Percentiles rank a stretch among this genome's conserved stretches.
Evolutionary conservation across 2,113 vertebrate species (phyloP).

Genomic region (Rallus limicola): DNA sequence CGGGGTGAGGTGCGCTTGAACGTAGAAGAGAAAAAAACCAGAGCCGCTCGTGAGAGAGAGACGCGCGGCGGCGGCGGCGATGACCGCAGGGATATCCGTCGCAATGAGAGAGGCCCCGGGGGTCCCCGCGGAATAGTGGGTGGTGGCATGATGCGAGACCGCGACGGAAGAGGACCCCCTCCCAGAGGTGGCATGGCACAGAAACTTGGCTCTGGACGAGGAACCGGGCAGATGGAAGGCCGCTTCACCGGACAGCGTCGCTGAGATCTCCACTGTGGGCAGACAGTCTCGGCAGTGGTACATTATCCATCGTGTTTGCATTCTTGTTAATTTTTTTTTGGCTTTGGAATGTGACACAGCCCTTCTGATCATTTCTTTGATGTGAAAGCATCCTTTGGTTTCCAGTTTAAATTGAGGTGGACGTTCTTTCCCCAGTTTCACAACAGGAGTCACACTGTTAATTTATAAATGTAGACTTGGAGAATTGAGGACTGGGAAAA

Average conservation of each 20-base stretch:
- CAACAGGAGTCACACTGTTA: slow-evolving; percentile 87
- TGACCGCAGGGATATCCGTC: slow-evolving; percentile 90
- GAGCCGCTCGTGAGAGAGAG: slow-evolving; percentile 92
- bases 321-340: slow-evolving; percentile 89
- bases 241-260: slow-evolving; percentile 91
- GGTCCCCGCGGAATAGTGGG: slow-evolving; percentile 89
- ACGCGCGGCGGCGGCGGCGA: slow-evolving; percentile 85
- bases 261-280: slow-evolving; percentile 76
- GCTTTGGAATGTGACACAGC: slow-evolving; percentile 98
- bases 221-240: slow-evolving; percentile 85
- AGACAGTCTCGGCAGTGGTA: slow-evolving; percentile 82
- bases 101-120: slow-evolving; percentile 89
- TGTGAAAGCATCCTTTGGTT: slow-evolving; percentile 88
- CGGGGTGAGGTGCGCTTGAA: slow-evolving; percentile 96
- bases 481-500: slow-evolving; percentile 76
- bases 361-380: slow-evolving; percentile 91
- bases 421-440: slow-evolving; percentile 84
- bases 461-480: slow-evolving; percentile 88
- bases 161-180: slow-evolving; percentile 90
- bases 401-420: slow-evolving; percentile 88
- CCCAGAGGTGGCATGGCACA: slow-evolving; percentile 88
- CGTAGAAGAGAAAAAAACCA: slow-evolving; percentile 97
- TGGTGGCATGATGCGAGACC: slow-evolving; percentile 92
- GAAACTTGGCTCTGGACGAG: slow-evolving; percentile 89
- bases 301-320: slow-evolving; percentile 91